Base-by-base conservation (phyloP, 1,140 invertebrate species). In the Drosophila sulfurigaster region DNA sequence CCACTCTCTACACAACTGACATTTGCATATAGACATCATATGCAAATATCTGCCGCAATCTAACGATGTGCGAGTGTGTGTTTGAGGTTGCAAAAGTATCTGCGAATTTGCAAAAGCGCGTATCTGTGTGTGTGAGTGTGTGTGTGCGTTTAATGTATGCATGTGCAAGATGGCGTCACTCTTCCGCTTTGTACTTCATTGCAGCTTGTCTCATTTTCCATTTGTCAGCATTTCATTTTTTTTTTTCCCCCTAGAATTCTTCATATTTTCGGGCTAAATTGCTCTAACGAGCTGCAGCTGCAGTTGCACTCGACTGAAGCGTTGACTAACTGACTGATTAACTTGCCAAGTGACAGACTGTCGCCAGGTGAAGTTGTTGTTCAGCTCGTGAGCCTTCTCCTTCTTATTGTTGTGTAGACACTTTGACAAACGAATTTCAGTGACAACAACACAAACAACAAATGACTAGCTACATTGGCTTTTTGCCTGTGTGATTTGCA, bases 1-100 rank as follows among this genome's bases (percentile, higher is more conserved):
- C 16, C 16, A 3, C 2, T 20, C 20, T 20, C 20, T 20, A 25
- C 20, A 25, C 68, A 16, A 16, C 59, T 60, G 32, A 16, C 69
- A 88, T 88, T 88, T 88, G 83, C 83, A 88, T 88, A 88, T 88
- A 88, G 83, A 88, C 83, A 87, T 87, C 87, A 87, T 88, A 87
- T 87, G 83, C 83, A 88, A 85, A 85, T 85, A 81, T 78, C 68
- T 85, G 41, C 65, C 81, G 81, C 81, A 85, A 85, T 85, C 81
- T 78, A 76, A 74, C 66, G 62, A 63, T 51, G 52, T 58, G 66
- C 52, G 30, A 10, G 41, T 62, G 56, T 38, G 35, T 51, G 25
- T 69, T 25, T 25, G 20, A 25, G 20, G 20, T 25, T 25, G 20
- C 20, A 25, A 25, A 25, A 25, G 20, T 25, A 25, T 25, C 20